phyloP scores from a whole-genome alignment of 1,140 invertebrate genomes.

The Hyles euphorbiae region DNA sequence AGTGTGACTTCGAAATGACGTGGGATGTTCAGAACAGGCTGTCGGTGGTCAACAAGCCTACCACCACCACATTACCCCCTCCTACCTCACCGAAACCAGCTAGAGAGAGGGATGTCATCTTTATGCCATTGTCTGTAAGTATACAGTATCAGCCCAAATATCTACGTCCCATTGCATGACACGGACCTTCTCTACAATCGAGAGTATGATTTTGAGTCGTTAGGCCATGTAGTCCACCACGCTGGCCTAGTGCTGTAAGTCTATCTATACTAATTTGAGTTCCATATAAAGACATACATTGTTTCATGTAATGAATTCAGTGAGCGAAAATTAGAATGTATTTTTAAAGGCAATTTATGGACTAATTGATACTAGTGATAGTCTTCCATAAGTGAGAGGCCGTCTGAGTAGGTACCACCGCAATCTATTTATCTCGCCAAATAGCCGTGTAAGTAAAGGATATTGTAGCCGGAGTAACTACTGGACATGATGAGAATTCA shows the following conservation, averaged over 20 bases:
- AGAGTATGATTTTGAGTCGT: too few species aligned
- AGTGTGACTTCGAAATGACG: conserved; percentile 43
- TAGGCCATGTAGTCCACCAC: too few species aligned
- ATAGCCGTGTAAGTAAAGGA: too few species aligned
- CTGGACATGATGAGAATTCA: too few species aligned
- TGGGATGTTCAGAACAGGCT: conserved; percentile 41
- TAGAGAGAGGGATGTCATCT: conserved; percentile 31
- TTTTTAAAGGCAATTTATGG: background rate
- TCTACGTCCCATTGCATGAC: too few species aligned
- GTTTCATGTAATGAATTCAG: background rate
- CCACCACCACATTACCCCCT: conserved; percentile 13
- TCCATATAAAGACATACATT: background rate
- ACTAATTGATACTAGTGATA: background rate
- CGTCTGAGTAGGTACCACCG: too few species aligned
- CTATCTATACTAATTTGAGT: background rate
- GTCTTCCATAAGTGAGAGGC: too few species aligned
- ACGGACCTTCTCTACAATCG: too few species aligned
- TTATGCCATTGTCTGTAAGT: conserved; percentile 49
- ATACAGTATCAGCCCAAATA: background rate
- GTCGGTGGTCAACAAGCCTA: conserved; percentile 20
- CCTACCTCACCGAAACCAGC: conserved; percentile 22
- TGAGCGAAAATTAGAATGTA: background rate
- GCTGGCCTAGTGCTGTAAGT: background rate
- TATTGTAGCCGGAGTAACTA: too few species aligned
- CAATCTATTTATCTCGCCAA: too few species aligned